Percentiles rank a stretch among this genome's conserved stretches.
These are phyloP conservation scores for Schizopygopsis malacanthus DNA, from an alignment of 2,797 vertebrate genomes.

Conservation along the genomic window DNA sequence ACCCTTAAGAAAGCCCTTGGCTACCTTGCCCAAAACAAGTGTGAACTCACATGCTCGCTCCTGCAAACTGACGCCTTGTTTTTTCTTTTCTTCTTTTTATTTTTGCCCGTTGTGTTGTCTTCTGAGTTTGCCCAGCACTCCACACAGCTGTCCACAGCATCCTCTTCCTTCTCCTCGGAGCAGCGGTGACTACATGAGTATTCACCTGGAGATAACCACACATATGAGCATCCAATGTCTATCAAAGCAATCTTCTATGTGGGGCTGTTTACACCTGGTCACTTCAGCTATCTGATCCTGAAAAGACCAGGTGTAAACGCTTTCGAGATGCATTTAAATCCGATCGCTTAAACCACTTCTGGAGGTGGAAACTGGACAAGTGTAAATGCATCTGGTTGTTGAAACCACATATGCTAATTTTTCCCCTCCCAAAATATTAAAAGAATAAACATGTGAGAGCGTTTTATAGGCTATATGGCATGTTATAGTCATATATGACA, in stretches of 20 bases:
- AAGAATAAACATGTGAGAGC: too few relatives aligned
- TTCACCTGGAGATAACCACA: slow-evolving; percentile 76
- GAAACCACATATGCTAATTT: too few relatives aligned
- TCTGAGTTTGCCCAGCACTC: slow-evolving; percentile 92
- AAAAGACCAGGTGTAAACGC: too few relatives aligned
- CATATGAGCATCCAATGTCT: background rate
- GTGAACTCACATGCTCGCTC: slow-evolving; percentile 82
- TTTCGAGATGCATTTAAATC: too few relatives aligned
- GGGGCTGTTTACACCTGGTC: too few relatives aligned
- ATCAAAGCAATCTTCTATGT: background rate
- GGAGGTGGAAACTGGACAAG: too few relatives aligned
- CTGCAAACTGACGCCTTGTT: slow-evolving; percentile 83
- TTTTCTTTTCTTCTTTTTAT: slow-evolving; percentile 97
- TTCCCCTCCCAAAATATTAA: too few relatives aligned
- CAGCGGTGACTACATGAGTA: slow-evolving; percentile 83
- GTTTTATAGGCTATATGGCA: too few relatives aligned
- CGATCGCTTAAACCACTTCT: too few relatives aligned
- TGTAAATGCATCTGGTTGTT: too few relatives aligned
- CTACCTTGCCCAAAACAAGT: background rate
- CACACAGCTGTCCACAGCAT: slow-evolving; percentile 87
- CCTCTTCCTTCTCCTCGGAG: slow-evolving; percentile 89
- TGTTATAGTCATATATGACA: too few relatives aligned
- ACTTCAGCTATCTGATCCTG: too few relatives aligned
- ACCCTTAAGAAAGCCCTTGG: background rate
- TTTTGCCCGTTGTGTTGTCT: slow-evolving; percentile 86